Base-by-base conservation (phyloP, 2,888 invertebrate species). In the Endotricha flammealis region DNA sequence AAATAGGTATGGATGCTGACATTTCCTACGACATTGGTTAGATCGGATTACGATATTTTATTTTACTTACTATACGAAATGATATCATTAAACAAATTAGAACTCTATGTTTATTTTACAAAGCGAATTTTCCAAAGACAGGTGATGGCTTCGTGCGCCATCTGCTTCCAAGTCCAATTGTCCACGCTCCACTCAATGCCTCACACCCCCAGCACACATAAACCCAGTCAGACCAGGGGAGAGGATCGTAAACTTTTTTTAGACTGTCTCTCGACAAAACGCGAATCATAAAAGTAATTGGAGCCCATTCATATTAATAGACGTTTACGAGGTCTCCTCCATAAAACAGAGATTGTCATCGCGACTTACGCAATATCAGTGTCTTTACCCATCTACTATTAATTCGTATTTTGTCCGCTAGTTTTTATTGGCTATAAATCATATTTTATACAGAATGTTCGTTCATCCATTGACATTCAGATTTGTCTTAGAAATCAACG, bases 261-360 rank as follows among this genome's bases (percentile, higher is more conserved):
- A 78, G 75, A 72, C 61, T 72, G 53, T 66, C 77, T 78, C 73
- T 68, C 68, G 61, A 83, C 83, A 85, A 85, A 86, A 86, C 72
- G 82, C 81, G 71, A 77, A 79, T 79, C 82, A 72, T 87, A 87
- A 87, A 87, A 79, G 76, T 87, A 87, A 87, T 87, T 87, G 86
- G 78, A 73, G 71, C 73, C 83, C 79, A 87, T 87, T 87, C 86
- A 85, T 86, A 87, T 87, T 86, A 87, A 86, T 85, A 85, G 87
- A 86, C 86, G 69, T 86, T 87, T 87, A 87, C 80, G 83, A 85
- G 67, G 63, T 66, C 72, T 74, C 65, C 55, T 57, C 76, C 76
- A 83, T 86, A 86, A 86, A 86, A 83, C 79, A 69, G 81, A 81
- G 85, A 86, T 85, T 86, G 85, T 83, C 81, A 78, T 80, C 80